Conservation (phyloP, 2,113 vertebrate genomes). For the Oreochromis aureus region DNA sequence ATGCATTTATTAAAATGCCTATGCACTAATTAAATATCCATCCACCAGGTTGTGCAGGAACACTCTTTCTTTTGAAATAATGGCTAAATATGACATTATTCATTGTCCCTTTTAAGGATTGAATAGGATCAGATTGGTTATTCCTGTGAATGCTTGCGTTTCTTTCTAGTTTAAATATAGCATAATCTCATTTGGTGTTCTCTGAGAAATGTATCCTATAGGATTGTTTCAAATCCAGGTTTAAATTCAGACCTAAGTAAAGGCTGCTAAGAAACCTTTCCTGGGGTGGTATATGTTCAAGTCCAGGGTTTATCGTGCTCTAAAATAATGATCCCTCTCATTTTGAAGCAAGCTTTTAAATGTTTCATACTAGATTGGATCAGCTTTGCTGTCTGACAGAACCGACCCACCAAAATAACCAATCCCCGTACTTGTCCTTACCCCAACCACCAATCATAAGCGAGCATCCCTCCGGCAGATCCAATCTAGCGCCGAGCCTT, state of each 20-base stretch:
- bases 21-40: not conserved
- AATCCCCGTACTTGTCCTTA: not conserved
- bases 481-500: not conserved
- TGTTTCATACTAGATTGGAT: not conserved
- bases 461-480: not conserved
- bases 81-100: not conserved
- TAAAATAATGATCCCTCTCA: not conserved
- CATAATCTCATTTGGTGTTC: not conserved
- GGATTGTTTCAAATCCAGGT: not conserved
- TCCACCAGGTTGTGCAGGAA: not conserved
- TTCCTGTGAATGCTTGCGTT: not conserved
- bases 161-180: not conserved
- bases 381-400: not conserved
- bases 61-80: fast-evolving
- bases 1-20: not conserved
- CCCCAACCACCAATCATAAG: not conserved
- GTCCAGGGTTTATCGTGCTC: not conserved
- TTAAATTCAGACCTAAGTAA: not conserved
- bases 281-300: not conserved
- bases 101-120: not conserved
- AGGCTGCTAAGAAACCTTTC: not conserved
- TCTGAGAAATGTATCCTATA: not conserved
- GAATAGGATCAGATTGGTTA: not conserved
- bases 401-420: not conserved
- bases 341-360: not conserved